Base-by-base conservation (phyloP, 2,888 invertebrate species). In the Mesopsocus fuscifrons region DNA sequence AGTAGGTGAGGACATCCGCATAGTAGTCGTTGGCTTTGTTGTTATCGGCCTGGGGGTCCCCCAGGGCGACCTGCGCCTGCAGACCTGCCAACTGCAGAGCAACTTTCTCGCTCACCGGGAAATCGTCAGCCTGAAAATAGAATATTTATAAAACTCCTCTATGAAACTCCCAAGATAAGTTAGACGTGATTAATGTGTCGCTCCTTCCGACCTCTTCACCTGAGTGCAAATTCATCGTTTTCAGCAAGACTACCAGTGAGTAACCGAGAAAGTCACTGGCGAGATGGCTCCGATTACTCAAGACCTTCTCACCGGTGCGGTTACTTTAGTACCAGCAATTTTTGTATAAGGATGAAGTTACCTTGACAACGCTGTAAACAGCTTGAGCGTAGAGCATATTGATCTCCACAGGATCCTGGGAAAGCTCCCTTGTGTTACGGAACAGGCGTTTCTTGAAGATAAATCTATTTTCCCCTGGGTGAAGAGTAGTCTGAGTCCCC, bases 351-450 rank as follows among this genome's bases (percentile, higher is more conserved):
- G n/a, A n/a, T n/a, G n/a, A n/a, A n/a, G n/a, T n/a, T n/a, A n/a
- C 89, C 74, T 89, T 89, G 2, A 92, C 92, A 40, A 94, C 89
- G 57, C 83, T 82, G 55, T 92, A 83, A 6, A 94, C 92, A 45
- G 91, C 92, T 65, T 94, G 94, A 20, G 92, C 87, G 60, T 91
- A 94, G 3, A 94, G 65, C 57, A 94, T 71, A 53, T 87, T 89
- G 11, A 92, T 85, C 64, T 94, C 92, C 0, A 92, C 84, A 0
- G 92, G 91, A 65, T 94, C 94, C 62, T 89, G 89, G 5, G 89
- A 89, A 42, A 92, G 67, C 60, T 91, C 89, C 31, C 87, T 71
- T 1, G 82, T 83, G 49, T 83, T 81, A 52, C 82, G 77, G 64
- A 91, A 94, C 42, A 94, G 63, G 11, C 92, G 71, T 43, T 89